Evolutionary conservation across 1,140 invertebrate genomes (phyloP).

Genomic region (Leptinotarsa texana): DNA sequence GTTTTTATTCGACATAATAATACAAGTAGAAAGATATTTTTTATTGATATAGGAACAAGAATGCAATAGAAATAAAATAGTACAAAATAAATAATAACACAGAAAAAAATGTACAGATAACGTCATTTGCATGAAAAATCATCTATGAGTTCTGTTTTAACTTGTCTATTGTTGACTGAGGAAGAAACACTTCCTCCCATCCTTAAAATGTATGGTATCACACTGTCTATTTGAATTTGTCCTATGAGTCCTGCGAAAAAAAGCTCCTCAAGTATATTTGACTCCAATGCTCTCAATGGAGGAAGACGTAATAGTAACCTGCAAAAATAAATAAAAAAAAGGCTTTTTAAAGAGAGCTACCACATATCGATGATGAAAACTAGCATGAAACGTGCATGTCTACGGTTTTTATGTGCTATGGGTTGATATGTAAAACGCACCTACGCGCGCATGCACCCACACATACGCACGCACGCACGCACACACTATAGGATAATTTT

Average conservation of each 20-base stretch:
- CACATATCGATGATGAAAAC: not conserved
- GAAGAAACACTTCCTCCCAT: slow-evolving; percentile 62
- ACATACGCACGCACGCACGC: too few species aligned
- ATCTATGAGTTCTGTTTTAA: slow-evolving; percentile 49
- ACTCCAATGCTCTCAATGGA: slow-evolving; percentile 75
- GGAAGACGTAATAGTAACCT: slow-evolving; percentile 72
- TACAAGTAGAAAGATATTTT: slow-evolving; percentile 75
- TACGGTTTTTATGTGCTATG: not conserved
- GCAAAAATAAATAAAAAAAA: slow-evolving; percentile 28
- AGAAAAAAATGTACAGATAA: slow-evolving; percentile 9
- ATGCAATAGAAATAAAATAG: slow-evolving; percentile 70
- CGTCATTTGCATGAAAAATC: slow-evolving; percentile 50
- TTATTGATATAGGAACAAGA: slow-evolving; percentile 81
- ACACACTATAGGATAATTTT: too few species aligned
- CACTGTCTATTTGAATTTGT: slow-evolving; percentile 89
- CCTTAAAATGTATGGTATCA: slow-evolving; percentile 88
- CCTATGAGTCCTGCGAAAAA: slow-evolving; percentile 92
- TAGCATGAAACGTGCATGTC: not conserved
- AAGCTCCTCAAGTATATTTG: slow-evolving; percentile 84
- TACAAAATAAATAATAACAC: slow-evolving; percentile 4
- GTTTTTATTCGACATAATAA: slow-evolving; percentile 75
- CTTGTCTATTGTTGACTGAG: slow-evolving; percentile 40
- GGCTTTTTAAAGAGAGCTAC: not conserved
- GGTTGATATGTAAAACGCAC: not conserved
- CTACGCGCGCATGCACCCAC: too few species aligned